These are phyloP conservation scores for Amphipoea oculea DNA, from an alignment of 2,888 invertebrate species.

Conservation along the genomic window DNA sequence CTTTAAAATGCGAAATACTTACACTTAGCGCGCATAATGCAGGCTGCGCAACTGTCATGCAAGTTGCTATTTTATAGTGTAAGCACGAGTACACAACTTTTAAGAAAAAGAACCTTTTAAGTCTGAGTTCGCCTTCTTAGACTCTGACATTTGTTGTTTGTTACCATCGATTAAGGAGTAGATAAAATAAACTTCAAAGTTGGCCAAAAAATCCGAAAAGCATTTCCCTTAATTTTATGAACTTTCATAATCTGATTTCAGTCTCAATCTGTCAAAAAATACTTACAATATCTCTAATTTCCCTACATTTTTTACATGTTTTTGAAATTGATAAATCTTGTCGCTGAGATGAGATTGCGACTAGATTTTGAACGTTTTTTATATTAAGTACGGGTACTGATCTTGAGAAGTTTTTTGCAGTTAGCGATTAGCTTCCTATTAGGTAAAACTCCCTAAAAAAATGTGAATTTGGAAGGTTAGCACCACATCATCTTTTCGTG, in stretches of 20 bases:
- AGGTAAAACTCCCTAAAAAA: background rate
- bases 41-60: background rate
- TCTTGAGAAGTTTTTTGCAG: background rate
- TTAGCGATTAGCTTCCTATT: too few relatives aligned
- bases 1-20: background rate
- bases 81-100: background rate
- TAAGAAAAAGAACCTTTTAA: background rate
- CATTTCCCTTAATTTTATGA: too few relatives aligned
- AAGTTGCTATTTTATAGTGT: constrained; percentile 12
- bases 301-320: too few relatives aligned
- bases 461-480: background rate
- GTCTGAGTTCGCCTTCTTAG: background rate
- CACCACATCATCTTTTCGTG: background rate
- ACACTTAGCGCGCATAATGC: background rate
- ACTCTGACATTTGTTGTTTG: constrained; percentile 14
- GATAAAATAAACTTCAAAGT: constrained; percentile 9
- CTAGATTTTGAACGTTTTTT: background rate
- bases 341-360: too few relatives aligned
- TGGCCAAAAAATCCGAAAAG: too few relatives aligned
- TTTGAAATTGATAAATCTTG: too few relatives aligned
- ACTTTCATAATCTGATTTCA: too few relatives aligned
- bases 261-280: too few relatives aligned
- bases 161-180: background rate
- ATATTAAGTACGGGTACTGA: background rate
- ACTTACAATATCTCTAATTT: too few relatives aligned